Evolutionary conservation across 2,888 invertebrate genomes (phyloP), one percentile per base, ranked within the genome.

Genomic region (Sphinx pinastri): DNA sequence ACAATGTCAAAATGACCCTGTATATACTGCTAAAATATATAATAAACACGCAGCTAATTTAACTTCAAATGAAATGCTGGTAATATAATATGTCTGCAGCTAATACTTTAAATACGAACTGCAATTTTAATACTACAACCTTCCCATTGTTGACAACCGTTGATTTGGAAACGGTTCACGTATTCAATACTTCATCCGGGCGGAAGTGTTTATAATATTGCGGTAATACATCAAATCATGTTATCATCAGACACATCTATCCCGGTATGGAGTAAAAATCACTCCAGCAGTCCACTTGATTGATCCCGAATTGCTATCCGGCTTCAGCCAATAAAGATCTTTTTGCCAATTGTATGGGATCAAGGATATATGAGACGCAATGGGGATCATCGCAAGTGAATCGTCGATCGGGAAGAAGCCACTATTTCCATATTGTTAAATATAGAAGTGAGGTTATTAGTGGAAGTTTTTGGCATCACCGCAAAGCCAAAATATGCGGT

Each of bases 281-380:
- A 84, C 84, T 85, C 79, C 75, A 80, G 80, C 81, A 82, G 85
- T 79, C 83, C 79, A 84, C 82, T 83, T 88, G 85, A 88, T 87
- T 88, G 88, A 88, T 87, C 85, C 82, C 76, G 81, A 86, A 87
- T 86, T 82, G 83, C 82, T 84, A 83, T 85, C 85, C 88, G 84
- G 83, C 84, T 87, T 87, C 80, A 84, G 83, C 86, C 88, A 89
- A 88, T 90, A 88, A 86, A 89, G 88, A 90, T 88, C 82, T 87
- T 89, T 90, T 88, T 84, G 83, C 86, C 89, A 87, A 89, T 90
- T 86, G 88, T 84, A 81, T 82, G 79, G 84, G 87, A 87, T 87
- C 83, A 81, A 79, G 80, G 78, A 79, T 79, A 82, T 75, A 75
- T 76, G 80, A 76, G 81, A 83, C 81, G 83, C 79, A 81, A 81